Conservation (phyloP, 2,797 vertebrate genomes). For the Perodicticus potto region DNA sequence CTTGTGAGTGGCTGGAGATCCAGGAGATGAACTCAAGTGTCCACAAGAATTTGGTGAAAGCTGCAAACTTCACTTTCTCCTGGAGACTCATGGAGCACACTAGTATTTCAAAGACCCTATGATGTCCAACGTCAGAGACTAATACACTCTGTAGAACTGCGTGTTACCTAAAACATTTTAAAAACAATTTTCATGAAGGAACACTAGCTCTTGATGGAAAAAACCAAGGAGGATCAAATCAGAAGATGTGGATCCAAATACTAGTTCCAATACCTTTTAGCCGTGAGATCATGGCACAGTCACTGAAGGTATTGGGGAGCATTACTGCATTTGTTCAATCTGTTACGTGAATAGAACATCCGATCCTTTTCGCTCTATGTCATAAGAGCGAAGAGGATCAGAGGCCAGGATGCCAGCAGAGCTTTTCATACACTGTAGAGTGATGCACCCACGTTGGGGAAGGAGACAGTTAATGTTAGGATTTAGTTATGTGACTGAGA, state of each 20-base stretch:
- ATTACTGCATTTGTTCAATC: not conserved
- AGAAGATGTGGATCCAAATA: not conserved
- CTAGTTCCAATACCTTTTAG: not conserved
- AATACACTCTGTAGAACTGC: not conserved
- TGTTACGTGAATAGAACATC: not conserved
- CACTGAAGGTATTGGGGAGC: not conserved
- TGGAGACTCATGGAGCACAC: not conserved
- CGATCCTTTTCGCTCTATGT: too few species aligned
- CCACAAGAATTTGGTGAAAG: not conserved
- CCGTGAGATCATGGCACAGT: not conserved
- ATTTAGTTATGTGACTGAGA: not conserved
- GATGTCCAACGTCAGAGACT: not conserved
- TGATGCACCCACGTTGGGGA: accelerated
- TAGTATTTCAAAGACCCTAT: not conserved
- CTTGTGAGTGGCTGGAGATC: not conserved
- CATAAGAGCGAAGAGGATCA: not conserved
- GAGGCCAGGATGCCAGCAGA: not conserved
- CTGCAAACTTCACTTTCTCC: not conserved
- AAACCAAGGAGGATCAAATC: slow-evolving; percentile 1
- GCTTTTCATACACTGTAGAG: not conserved
- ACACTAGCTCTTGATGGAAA: not conserved
- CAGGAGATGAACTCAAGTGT: not conserved
- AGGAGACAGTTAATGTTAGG: not conserved
- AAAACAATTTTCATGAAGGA: not conserved
- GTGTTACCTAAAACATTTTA: not conserved